Base-by-base conservation (phyloP, 2,888 invertebrate genomes). In the Tromatobia lineatoria region DNA sequence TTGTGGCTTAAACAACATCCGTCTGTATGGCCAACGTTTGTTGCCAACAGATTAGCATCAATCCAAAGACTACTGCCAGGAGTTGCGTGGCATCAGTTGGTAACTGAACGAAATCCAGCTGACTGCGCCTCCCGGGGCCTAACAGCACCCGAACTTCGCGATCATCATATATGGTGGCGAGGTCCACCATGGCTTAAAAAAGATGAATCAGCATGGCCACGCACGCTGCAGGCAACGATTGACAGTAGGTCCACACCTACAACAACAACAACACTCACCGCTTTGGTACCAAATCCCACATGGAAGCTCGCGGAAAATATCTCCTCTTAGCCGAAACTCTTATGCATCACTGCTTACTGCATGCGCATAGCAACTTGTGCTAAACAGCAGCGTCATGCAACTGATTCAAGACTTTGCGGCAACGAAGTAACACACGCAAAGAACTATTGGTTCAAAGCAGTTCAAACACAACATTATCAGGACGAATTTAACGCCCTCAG, bases 81-180 rank as follows among this genome's bases (percentile, higher is more conserved):
- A 15, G 50, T 59, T 15, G 61, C 59, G 23, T 92, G 91, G 91
- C 52, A 66, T 50, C 88, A 91, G 64, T 88, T 91, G 0, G 23
- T 80, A 20, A 85, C 89, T 8, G 64, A 84, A 34, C 67, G 86
- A 11, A 92, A 92, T 74, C 90, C 91, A 0, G 90, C 91, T 23
- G 90, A 91, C 70, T 86, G 89, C 20, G 86, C 90, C 4, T 91
- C 90, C 0, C 64, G 91, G 34, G 91, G 91, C 18, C 20, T 88
- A 0, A 34, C 76, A 8, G 81, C 88, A 3, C 8, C 61, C 2
- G 83, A 87, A 47, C 76, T 87, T 10, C 11, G 73, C n/a, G 42
- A 64, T 1, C 80, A 82, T 52, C 25, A 38, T 0, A 38, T 88
- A 18, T 88, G 88, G 87, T 86, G 85, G 86, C 34, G 42, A 29